Base-by-base conservation (phyloP, 2,888 invertebrate genomes). In the Callinectes sapidus region DNA sequence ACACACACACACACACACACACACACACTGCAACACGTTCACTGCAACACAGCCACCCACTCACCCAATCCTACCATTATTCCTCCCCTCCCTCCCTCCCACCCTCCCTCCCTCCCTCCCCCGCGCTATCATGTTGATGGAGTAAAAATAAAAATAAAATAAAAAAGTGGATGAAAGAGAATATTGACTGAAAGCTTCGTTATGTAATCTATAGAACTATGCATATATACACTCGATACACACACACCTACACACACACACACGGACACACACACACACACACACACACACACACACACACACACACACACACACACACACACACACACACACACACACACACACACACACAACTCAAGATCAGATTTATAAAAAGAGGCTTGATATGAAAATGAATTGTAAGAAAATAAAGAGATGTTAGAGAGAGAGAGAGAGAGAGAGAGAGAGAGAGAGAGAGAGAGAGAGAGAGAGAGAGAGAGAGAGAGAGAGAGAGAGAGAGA, bases 211-310 rank as follows among this genome's bases (percentile, higher is more conserved):
- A 23, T 61, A 6, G 23, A 61, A 61, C 61, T 61, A 28, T n/a
- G n/a, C 28, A 77, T n/a, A 77, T n/a, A 28, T n/a, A 32, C 71
- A 71, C 71, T 14, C 55, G 39, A 39, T 5, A 39, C 39, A 55
- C 55, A 55, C 55, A 55, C 55, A 55, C 55, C 13, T 16, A 55
- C 61, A 61, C 61, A 61, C 61, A 61, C 61, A 61, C 61, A 61
- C 61, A 61, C 61, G 23, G 23, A 61, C 61, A 61, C 61, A 61
- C 61, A 61, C 61, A 61, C 61, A 61, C 61, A 61, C 61, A 61
- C 61, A 61, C 61, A 61, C 61, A 61, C 61, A 61, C 61, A 61
- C 61, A 61, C 61, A 61, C 61, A 61, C 61, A 61, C 61, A 61
- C 61, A 61, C 61, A 61, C 61, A 61, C 61, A 61, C 61, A 61